Conservation (phyloP, 1,140 invertebrate species). For the Nylanderia fulva region DNA sequence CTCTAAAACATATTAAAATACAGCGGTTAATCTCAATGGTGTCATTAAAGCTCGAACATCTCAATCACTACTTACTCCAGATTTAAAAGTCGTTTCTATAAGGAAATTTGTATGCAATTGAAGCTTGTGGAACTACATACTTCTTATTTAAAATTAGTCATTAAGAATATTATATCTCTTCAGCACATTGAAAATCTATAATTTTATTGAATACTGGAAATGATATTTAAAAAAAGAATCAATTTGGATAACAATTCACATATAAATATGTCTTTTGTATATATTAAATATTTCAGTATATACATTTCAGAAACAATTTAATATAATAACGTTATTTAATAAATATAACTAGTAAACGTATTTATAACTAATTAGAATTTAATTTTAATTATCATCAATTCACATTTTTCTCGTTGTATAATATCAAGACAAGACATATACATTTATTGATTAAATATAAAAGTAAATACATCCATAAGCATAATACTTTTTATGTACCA, state of each 20-base stretch:
- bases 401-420: not conserved
- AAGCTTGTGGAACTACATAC: not conserved
- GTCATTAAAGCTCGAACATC: conserved; percentile 35
- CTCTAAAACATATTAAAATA: conserved; percentile 72
- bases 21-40: conserved; percentile 54
- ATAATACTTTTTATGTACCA: conserved; percentile 76
- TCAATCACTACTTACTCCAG: conserved; percentile 76
- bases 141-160: not conserved
- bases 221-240: conserved; percentile 1
- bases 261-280: not conserved
- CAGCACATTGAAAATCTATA: not conserved
- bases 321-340: not conserved
- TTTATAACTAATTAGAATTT: not conserved
- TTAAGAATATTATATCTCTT: not conserved
- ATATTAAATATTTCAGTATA: not conserved
- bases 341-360: not conserved
- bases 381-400: not conserved
- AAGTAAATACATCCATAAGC: not conserved
- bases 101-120: conserved; percentile 46
- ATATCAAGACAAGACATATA: not conserved
- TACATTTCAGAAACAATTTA: conserved; percentile 1
- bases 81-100: conserved; percentile 64
- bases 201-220: conserved; percentile 9
- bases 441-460: not conserved
- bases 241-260: not conserved